Percentiles rank a stretch among this genome's conserved stretches.
These are phyloP conservation scores for Linhomoeus sp. DNA, from an alignment of 2,888 invertebrate species.

Conservation along the genomic window DNA sequence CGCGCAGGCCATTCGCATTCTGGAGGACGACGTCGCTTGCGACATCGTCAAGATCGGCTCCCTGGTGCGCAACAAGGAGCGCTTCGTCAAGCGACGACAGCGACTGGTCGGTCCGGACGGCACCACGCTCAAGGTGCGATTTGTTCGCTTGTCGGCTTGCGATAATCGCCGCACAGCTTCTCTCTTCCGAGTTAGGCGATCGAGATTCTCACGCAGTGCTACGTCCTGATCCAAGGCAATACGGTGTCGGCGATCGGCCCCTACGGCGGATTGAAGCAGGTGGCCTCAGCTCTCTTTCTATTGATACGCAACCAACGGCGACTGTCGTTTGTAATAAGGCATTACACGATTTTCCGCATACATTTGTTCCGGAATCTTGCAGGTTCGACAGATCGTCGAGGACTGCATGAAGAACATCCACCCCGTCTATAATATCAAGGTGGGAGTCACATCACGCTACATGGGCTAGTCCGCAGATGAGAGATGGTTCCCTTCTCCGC, in stretches of 20 bases:
- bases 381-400: constrained; percentile 56
- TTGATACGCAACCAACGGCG: no score
- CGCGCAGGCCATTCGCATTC: constrained; percentile 31
- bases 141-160: constrained; percentile 3
- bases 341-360: background rate
- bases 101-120: constrained; percentile 89
- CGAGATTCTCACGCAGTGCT: constrained; percentile 82
- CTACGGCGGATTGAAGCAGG: constrained; percentile 51
- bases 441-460: no score
- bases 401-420: constrained; percentile 98
- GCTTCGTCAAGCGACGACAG: constrained; percentile 81
- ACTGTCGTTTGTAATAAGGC: constrained; percentile 3
- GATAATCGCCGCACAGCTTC: background rate
- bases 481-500: no score
- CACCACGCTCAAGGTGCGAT: constrained; percentile 63
- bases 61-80: constrained; percentile 63
- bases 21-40: constrained; percentile 68
- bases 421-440: constrained; percentile 80
- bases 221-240: constrained; percentile 86
- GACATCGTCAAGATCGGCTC: constrained; percentile 92
- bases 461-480: no score
- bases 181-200: constrained; percentile 40
- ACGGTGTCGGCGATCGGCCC: constrained; percentile 93
- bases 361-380: constrained; percentile 4
- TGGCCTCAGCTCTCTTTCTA: no score